Evolutionary conservation across 2,113 vertebrate species (phyloP).

Genomic region (Arvicanthis niloticus): DNA sequence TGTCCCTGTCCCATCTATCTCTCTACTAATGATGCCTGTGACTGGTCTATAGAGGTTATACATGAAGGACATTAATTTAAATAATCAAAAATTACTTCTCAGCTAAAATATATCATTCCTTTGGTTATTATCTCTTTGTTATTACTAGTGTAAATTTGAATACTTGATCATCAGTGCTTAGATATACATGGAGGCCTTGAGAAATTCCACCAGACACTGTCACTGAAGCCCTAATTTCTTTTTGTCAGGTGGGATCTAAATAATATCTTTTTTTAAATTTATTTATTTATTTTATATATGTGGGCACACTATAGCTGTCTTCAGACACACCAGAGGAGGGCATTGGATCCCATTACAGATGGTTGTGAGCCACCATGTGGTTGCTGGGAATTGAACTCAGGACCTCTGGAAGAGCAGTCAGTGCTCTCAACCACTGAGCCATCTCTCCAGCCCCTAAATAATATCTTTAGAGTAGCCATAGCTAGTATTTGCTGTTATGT

Average conservation of each 20-base stretch:
- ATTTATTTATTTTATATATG: no score
- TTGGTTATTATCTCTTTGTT: not conserved
- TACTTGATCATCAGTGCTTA: not conserved
- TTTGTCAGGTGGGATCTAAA: not conserved
- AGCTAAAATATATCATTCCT: not conserved
- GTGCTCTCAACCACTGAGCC: no score
- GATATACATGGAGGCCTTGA: not conserved
- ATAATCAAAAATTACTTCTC: slow-evolving; percentile 34
- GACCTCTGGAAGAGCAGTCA: no score
- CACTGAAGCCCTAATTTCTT: not conserved
- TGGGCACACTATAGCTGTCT: no score
- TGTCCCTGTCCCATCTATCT: not conserved
- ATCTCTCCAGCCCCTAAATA: no score
- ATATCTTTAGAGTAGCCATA: not conserved
- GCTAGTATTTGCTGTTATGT: not conserved
- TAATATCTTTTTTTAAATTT: slow-evolving; percentile 38
- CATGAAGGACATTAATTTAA: not conserved
- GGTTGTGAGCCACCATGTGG: no score
- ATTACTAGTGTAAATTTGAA: not conserved
- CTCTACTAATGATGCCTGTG: not conserved
- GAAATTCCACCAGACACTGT: not conserved
- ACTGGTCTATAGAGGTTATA: not conserved
- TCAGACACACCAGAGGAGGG: no score
- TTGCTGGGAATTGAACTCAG: no score
- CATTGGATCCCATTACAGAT: no score